Percentiles rank a stretch among this genome's conserved stretches.
Evolutionary conservation across 2,888 invertebrate species (phyloP).

Genomic region (Epinotia brunnichana): DNA sequence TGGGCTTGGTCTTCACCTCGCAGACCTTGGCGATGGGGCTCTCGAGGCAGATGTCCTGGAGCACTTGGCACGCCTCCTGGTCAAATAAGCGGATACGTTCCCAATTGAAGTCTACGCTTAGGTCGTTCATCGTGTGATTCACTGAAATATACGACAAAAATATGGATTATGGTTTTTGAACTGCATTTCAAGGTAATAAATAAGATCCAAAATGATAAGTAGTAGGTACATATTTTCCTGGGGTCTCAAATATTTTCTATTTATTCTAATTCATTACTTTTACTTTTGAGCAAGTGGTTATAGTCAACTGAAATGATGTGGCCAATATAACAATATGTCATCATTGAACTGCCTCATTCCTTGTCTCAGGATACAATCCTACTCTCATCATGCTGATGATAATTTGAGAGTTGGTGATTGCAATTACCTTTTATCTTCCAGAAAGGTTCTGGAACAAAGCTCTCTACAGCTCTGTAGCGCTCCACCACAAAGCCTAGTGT

Average conservation of each 20-base stretch:
- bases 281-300: neutral
- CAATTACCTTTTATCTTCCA: conserved; percentile 94
- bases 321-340: neutral
- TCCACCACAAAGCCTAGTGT: conserved; percentile 99
- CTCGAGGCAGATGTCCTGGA: conserved; percentile 91
- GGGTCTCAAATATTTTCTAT: neutral
- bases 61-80: conserved; percentile 90
- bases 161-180: neutral
- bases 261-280: neutral
- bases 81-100: conserved; percentile 94
- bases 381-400: neutral
- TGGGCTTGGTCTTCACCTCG: conserved; percentile 92
- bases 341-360: neutral
- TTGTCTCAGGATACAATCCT: too few relatives aligned
- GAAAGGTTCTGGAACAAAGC: conserved; percentile 95
- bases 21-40: conserved; percentile 89
- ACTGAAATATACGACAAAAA: conserved; percentile 81
- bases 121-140: conserved; percentile 88
- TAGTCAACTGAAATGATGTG: neutral
- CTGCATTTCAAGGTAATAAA: neutral
- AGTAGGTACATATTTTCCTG: neutral
- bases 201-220: neutral
- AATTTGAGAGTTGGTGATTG: neutral
- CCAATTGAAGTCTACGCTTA: conserved; percentile 95
- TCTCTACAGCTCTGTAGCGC: conserved; percentile 94